phyloP scores from a whole-genome alignment of 2,113 vertebrate genomes.

The Seriola rivoliana region DNA sequence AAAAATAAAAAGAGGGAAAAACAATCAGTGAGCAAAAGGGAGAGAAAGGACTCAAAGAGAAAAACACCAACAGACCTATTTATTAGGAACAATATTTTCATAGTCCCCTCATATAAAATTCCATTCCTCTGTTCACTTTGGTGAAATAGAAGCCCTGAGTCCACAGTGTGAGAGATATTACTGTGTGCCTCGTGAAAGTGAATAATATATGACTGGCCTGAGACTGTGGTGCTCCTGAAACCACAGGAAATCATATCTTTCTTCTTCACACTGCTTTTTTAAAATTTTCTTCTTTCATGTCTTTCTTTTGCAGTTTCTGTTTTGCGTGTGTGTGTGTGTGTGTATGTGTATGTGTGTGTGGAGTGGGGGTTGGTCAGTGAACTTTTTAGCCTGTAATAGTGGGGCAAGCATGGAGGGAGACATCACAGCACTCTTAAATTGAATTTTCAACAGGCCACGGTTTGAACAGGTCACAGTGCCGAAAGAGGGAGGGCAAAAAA shows the following conservation, averaged over 20 bases:
- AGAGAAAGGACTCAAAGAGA: slow-evolving; percentile 12
- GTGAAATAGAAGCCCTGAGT: slow-evolving; percentile 49
- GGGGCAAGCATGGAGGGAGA: slow-evolving; percentile 26
- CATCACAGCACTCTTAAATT: slow-evolving; percentile 54
- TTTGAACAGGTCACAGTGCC: slow-evolving; percentile 56
- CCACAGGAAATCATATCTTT: slow-evolving; percentile 56
- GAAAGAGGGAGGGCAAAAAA: slow-evolving; percentile 20
- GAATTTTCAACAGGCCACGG: slow-evolving; percentile 61
- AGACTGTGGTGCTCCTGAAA: slow-evolving; percentile 56
- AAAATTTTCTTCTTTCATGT: not conserved
- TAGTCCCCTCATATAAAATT: slow-evolving; percentile 64
- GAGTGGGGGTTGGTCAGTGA: slow-evolving; percentile 15
- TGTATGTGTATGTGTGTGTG: slow-evolving; percentile 1
- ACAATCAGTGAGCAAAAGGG: not conserved
- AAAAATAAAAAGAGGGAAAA: not conserved
- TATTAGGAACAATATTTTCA: slow-evolving; percentile 72
- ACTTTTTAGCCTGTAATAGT: slow-evolving; percentile 50
- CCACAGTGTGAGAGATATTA: slow-evolving; percentile 59
- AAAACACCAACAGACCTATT: slow-evolving; percentile 61
- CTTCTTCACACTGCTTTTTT: slow-evolving; percentile 28
- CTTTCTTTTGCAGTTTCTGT: slow-evolving; percentile 9
- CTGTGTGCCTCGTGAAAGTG: slow-evolving; percentile 61
- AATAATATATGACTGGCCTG: slow-evolving; percentile 72
- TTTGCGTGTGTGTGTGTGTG: not conserved
- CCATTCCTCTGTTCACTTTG: slow-evolving; percentile 62